Conservation (phyloP, 2,888 invertebrate genomes). For the Lochmaea crataegi region DNA sequence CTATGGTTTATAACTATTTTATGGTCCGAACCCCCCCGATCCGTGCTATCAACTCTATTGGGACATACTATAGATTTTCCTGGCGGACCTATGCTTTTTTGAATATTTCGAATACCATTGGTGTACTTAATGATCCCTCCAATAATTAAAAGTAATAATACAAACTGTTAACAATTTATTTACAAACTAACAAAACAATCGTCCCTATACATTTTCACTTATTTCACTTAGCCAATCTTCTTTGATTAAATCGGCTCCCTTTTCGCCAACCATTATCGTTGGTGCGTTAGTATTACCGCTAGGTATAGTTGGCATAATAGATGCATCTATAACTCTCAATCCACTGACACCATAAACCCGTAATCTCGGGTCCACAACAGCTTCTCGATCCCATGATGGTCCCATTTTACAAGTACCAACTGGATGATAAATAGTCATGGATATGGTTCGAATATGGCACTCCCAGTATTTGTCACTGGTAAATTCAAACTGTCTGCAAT, state of each 20-base stretch:
- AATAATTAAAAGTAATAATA: neutral
- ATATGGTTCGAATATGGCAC: slow-evolving; percentile 86
- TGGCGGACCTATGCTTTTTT: too few species aligned
- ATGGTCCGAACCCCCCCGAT: too few species aligned
- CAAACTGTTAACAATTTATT: slow-evolving; percentile 21
- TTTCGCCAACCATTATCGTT: slow-evolving; percentile 92
- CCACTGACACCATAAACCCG: slow-evolving; percentile 82
- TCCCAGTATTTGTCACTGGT: slow-evolving; percentile 87
- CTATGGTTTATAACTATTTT: too few species aligned
- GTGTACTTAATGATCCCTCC: too few species aligned
- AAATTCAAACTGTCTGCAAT: slow-evolving; percentile 72
- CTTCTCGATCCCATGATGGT: slow-evolving; percentile 78
- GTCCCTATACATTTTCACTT: slow-evolving; percentile 10
- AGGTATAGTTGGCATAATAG: slow-evolving; percentile 89
- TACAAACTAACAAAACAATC: slow-evolving; percentile 20
- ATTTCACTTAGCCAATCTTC: slow-evolving; percentile 76
- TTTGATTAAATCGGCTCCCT: slow-evolving; percentile 87
- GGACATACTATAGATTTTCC: too few species aligned
- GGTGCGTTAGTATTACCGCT: slow-evolving; percentile 93
- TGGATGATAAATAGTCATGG: slow-evolving; percentile 92
- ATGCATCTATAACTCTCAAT: slow-evolving; percentile 86
- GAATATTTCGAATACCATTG: too few species aligned
- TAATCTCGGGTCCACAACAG: slow-evolving; percentile 85
- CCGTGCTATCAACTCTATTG: too few species aligned
- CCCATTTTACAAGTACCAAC: slow-evolving; percentile 93